A percentile compares a stretch with the other conserved stretches of the same genome.
phyloP scores from a whole-genome alignment of 2,113 vertebrate genomes.

The Antidorcas marsupialis region DNA sequence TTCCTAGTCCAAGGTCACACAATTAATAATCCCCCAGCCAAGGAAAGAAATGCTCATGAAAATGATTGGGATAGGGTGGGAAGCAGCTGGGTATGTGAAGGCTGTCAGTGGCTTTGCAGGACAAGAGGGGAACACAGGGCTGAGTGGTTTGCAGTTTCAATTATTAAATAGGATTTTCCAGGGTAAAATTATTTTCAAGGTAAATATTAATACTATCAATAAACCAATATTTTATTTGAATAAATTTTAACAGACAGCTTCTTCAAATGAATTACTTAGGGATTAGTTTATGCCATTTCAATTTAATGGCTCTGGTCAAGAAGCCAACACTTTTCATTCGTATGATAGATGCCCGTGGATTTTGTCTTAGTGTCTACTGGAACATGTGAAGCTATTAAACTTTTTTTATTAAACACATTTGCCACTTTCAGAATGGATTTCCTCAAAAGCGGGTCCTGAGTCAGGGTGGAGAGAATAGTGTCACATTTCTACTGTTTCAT shows the following conservation, averaged over 20 bases:
- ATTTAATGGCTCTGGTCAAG: neutral
- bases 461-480: neutral
- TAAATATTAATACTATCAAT: neutral
- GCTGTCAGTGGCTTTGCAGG: neutral
- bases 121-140: neutral
- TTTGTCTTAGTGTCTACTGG: neutral
- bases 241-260: neutral
- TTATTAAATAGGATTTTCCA: neutral
- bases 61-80: no score
- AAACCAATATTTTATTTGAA: neutral
- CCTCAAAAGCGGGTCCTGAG: neutral
- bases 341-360: neutral
- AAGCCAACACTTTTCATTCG: neutral
- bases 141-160: neutral
- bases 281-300: neutral
- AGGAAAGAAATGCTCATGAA: neutral
- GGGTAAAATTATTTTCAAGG: neutral
- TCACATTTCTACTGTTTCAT: neutral
- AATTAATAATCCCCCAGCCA: neutral
- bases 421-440: constrained; percentile 31
- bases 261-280: neutral
- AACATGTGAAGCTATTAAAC: neutral
- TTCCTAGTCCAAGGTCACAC: neutral
- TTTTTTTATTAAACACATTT: neutral
- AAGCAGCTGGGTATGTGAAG: neutral